Conservation (phyloP, 2,888 invertebrate genomes). For the Graphium colonna region DNA sequence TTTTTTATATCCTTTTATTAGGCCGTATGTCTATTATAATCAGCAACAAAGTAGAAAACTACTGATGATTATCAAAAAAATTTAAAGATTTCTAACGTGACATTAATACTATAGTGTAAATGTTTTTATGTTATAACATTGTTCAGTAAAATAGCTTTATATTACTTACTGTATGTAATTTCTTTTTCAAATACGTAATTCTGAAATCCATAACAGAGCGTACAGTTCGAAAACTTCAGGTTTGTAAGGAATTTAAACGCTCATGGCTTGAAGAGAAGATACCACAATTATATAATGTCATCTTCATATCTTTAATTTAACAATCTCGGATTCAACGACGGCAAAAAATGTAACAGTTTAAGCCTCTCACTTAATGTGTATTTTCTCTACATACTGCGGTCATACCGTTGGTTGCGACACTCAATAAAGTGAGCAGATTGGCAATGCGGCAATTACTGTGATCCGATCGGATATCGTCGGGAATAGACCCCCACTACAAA, state of each 20-base stretch:
- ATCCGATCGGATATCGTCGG: conserved; percentile 73
- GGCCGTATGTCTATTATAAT: too few species aligned
- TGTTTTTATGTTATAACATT: conserved; percentile 1
- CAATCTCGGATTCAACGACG: conserved; percentile 21
- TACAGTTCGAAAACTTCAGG: conserved; percentile 1
- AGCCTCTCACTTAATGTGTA: conserved; percentile 57
- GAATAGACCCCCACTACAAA: conserved; percentile 63
- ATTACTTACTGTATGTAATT: background rate
- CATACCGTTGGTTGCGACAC: conserved; percentile 65
- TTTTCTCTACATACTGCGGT: conserved; percentile 62
- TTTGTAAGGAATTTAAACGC: conserved; percentile 14
- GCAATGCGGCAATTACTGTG: conserved; percentile 71
- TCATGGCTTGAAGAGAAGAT: conserved; percentile 6
- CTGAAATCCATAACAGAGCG: background rate
- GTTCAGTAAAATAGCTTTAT: background rate
- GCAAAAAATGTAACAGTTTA: conserved; percentile 43
- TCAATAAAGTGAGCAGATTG: conserved; percentile 70
- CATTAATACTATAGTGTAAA: background rate
- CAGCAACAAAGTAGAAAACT: too few species aligned
- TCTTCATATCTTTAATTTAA: conserved; percentile 15
- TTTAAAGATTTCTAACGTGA: too few species aligned
- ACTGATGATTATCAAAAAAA: too few species aligned
- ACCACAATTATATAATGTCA: conserved; percentile 15
- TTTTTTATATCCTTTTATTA: too few species aligned
- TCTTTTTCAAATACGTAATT: too few species aligned